Conservation (phyloP, 2,797 vertebrate genomes). For the Gadopsis bispinosus region DNA sequence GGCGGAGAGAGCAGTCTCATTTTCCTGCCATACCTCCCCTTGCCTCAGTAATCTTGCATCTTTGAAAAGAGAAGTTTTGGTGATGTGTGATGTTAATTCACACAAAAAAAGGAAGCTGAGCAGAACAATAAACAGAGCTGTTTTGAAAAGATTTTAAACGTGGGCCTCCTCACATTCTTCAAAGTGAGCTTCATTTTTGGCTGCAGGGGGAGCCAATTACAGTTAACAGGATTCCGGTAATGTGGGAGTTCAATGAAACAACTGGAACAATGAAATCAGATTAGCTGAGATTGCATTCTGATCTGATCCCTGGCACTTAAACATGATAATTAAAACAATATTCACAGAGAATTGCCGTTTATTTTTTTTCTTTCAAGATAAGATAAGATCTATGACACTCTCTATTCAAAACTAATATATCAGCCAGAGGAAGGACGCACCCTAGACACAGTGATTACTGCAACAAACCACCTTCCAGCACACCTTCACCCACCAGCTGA, state of each 20-base stretch:
- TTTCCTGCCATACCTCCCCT: no score
- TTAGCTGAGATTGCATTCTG: background rate
- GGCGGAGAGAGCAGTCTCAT: no score
- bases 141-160: background rate
- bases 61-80: background rate
- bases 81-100: background rate
- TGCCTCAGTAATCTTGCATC: no score
- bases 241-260: background rate
- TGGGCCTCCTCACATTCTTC: background rate
- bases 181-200: background rate
- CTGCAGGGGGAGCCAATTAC: slow-evolving; percentile 16
- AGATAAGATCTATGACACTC: background rate
- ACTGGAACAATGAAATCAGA: slow-evolving; percentile 12
- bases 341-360: slow-evolving; percentile 9
- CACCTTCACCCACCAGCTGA: background rate
- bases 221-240: background rate
- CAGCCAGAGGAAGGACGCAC: background rate
- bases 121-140: background rate
- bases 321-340: slow-evolving; percentile 1
- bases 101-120: background rate
- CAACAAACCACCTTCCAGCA: no score
- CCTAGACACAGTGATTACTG: slow-evolving; percentile 4
- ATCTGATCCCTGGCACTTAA: slow-evolving; percentile 1
- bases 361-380: background rate
- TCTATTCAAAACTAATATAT: background rate